phyloP scores from a whole-genome alignment of 2,113 vertebrate genomes.

The Lynx canadensis region DNA sequence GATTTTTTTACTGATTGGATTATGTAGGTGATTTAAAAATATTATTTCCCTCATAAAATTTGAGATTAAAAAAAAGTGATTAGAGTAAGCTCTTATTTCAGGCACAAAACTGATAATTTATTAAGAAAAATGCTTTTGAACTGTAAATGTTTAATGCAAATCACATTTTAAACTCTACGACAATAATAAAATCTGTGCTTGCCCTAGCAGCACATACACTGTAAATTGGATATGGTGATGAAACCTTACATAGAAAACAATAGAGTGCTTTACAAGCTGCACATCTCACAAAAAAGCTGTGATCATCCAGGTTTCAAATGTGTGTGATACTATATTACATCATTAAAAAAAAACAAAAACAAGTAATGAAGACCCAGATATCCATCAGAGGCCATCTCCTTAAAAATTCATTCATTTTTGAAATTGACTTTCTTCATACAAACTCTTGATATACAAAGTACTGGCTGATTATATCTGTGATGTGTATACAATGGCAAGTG shows the following conservation, averaged over 20 bases:
- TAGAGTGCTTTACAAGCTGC: conserved; percentile 32
- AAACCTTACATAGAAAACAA: conserved; percentile 2
- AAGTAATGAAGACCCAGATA: not conserved
- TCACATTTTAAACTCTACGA: conserved; percentile 52
- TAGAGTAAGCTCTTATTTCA: conserved; percentile 63
- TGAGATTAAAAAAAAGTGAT: conserved; percentile 9
- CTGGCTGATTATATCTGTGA: conserved; percentile 16
- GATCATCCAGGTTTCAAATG: conserved; percentile 21
- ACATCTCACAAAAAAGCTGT: conserved; percentile 44
- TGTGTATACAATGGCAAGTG: not conserved
- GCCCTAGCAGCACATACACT: not conserved
- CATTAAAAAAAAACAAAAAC: not conserved
- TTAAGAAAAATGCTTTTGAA: conserved; percentile 67
- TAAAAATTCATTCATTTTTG: conserved; percentile 48
- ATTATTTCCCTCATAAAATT: conserved; percentile 32
- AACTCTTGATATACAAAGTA: conserved; percentile 37
- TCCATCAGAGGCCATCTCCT: not conserved
- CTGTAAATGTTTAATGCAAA: conserved; percentile 57
- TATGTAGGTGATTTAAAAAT: conserved; percentile 43
- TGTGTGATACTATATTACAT: not conserved
- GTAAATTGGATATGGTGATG: not conserved
- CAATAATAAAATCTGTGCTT: conserved; percentile 14
- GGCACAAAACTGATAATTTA: conserved; percentile 68
- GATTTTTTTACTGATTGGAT: not conserved
- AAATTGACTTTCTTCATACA: conserved; percentile 47